Evolutionary conservation across 2,113 vertebrate species (phyloP), one percentile per base, ranked within the genome.

Genomic region (Aythya baeri): DNA sequence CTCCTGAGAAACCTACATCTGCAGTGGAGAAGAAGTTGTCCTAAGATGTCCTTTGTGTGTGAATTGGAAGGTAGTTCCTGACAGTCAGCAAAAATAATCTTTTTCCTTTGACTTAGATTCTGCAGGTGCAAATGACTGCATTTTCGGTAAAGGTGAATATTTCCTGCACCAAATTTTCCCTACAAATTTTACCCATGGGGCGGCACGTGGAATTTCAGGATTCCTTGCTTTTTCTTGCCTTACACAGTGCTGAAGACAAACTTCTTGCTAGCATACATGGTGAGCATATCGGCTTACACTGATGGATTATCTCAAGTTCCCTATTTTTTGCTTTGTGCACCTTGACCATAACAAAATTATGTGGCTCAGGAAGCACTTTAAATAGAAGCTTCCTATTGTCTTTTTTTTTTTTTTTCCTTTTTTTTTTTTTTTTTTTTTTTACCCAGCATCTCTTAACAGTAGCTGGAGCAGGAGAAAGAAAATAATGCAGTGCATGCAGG

Each of bases 191-290:
- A 31, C 79, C 38, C 62, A 21, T 0, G 11, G 32, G 43, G 58
- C 10, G 52, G 18, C 9, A 25, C 0, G 0, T 1, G 3, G 13
- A 22, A 75, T 68, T 78, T 74, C 72, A 83, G 55, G 17, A 73
- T 38, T 68, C 71, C 26, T 34, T 82, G 43, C 34, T 62, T 49
- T 44, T 44, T 54, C 59, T 55, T 38, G 26, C 52, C 59, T 89
- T 70, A 62, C 34, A 34, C 26, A 43, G 23, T 58, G 81, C 52
- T 59, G 79, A 91, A 54, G 29, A 73, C 50, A 41, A 78, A 41
- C 36, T 67, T 59, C 38, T 46, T 41, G 74, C 59, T 7, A 61
- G 27, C 22, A 10, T 5, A 58, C 55, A 22, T 46, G 38, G 54
- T 26, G 17, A 89, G 27, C 6, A 7, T 9, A 38, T 3, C 11